Conservation (phyloP, 2,797 vertebrate genomes). For the Smutsia temminckii region DNA sequence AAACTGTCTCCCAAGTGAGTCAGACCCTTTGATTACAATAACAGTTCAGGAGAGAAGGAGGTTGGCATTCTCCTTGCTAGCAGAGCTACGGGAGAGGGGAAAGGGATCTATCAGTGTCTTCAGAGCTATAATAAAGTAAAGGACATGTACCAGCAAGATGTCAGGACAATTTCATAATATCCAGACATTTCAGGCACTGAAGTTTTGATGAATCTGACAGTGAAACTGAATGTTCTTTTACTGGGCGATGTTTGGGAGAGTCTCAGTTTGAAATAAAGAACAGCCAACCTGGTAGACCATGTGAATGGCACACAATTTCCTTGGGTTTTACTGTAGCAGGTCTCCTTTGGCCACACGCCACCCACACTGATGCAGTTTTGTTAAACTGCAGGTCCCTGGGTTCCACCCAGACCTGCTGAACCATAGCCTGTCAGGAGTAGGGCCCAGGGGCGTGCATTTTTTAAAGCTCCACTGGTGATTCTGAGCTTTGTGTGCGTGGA, state of each 20-base stretch:
- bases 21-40: not conserved
- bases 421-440: not conserved
- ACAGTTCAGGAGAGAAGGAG: not conserved
- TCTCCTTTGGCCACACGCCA: not conserved
- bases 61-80: not conserved
- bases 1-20: not conserved
- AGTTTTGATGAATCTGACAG: conserved; percentile 11
- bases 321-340: not conserved
- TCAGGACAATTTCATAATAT: not conserved
- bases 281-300: not conserved
- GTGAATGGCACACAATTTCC: not conserved
- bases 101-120: not conserved
- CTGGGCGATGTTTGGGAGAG: not conserved
- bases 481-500: not conserved
- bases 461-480: not conserved
- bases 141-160: not conserved
- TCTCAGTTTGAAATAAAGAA: conserved; percentile 27
- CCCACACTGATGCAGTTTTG: not conserved
- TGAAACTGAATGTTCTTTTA: not conserved
- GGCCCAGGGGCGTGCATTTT: not conserved
- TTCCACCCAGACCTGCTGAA: not conserved
- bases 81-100: not conserved
- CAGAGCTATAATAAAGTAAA: not conserved
- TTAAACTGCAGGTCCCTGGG: not conserved
- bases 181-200: not conserved